Evolutionary conservation across 2,797 vertebrate species (phyloP), one percentile per base, ranked within the genome.

Genomic region (Acanthornis magna): DNA sequence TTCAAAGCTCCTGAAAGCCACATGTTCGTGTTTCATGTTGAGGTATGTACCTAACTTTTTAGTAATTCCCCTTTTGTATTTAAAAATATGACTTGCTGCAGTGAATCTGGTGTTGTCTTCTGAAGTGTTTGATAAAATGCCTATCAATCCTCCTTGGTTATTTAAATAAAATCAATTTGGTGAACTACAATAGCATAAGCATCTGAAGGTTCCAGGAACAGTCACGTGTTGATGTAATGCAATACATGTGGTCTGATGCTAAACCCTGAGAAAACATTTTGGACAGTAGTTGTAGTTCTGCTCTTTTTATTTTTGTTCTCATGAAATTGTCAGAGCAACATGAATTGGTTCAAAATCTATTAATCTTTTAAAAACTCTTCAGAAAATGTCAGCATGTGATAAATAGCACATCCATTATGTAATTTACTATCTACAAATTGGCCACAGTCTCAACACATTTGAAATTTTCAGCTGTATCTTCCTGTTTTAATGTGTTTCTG

Each of bases 141-240:
- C 9, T 72, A 14, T 61, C 53, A 54, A 3, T 86, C 76, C 36
- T 91, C n/a, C 75, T 66, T 50, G 18, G 10, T 84, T 94, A 72
- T 89, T 90, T 66, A 92, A 97, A 78, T 86, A 84, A 93, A 87
- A 68, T 29, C 5, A 30, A 1, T 73, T 83, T 89, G 91, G 26
- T 79, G 30, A 82, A 65, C 55, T 79, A 26, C 18, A n/a, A 10
- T 48, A 73, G 29, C 2, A 1, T 74, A 13, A 71, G 58, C 2
- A 3, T 70, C 55, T 22, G 26, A 92, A 75, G 23, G 36, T 67
- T 89, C 22, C 21, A 50, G 62, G 34, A 77, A 14, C 22, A 60
- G 30, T 51, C 2, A 2, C 1, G 0, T 34, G 42, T 91, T 4
- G 0, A 32, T 6, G 5, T 23, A 23, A 22, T 74, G 65, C 45